A percentile compares a stretch with the other conserved stretches of the same genome.
Conservation (phyloP, 2,888 invertebrate species). For the Drosophila aldrichi region DNA sequence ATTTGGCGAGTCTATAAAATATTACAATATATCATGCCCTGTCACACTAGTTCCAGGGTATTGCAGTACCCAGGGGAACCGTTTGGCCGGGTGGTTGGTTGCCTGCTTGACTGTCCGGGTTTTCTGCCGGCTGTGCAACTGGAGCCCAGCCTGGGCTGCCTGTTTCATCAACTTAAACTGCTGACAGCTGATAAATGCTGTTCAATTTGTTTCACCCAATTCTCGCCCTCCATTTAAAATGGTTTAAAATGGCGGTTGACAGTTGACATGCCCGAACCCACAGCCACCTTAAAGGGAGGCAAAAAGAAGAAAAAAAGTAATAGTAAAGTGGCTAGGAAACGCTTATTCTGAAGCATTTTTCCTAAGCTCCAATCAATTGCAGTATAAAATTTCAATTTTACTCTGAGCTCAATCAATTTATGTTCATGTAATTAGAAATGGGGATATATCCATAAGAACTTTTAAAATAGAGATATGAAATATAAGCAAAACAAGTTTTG, state of each 20-base stretch:
- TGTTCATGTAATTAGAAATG: not conserved
- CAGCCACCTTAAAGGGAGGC: not conserved
- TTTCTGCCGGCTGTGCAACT: not conserved
- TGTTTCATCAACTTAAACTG: conserved; percentile 66
- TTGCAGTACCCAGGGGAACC: conserved; percentile 1
- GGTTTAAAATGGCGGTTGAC: conserved; percentile 64
- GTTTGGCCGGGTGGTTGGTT: conserved; percentile 9
- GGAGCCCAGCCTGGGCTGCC: conserved; percentile 25
- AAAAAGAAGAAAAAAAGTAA: conserved; percentile 9
- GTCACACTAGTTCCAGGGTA: not conserved
- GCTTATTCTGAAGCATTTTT: conserved; percentile 30
- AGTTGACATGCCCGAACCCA: conserved; percentile 51
- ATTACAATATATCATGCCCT: too few species aligned
- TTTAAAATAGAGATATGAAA: too few species aligned
- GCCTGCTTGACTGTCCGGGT: not conserved
- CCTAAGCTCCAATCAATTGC: conserved; percentile 24
- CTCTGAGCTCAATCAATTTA: not conserved
- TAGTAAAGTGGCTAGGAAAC: conserved; percentile 39
- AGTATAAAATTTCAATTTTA: conserved; percentile 13
- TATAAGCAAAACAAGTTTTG: too few species aligned
- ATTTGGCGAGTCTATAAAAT: not conserved
- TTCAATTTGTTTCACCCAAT: conserved; percentile 52
- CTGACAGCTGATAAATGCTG: conserved; percentile 75
- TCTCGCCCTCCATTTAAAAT: conserved; percentile 48
- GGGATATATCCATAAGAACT: too few species aligned